Percentiles rank a stretch among this genome's conserved stretches.
Conservation (phyloP, 1,140 invertebrate genomes). For the Sweltsa coloradensis region DNA sequence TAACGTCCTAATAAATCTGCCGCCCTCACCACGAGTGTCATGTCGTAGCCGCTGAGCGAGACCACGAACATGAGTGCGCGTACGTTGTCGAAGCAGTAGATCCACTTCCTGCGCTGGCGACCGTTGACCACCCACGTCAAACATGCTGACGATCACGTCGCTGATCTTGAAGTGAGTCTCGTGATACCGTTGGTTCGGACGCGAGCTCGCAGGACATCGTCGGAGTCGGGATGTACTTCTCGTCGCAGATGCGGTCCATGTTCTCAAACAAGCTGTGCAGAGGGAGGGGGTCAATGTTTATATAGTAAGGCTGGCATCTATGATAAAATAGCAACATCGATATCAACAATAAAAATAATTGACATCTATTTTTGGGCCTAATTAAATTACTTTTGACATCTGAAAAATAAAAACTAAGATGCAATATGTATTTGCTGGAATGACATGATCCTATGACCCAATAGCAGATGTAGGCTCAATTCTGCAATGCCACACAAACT, state of each 20-base stretch:
- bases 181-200: constrained; percentile 62
- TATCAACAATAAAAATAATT: no score
- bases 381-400: no score
- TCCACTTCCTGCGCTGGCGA: constrained; percentile 66
- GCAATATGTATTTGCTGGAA: no score
- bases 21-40: constrained; percentile 46
- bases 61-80: constrained; percentile 50
- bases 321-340: no score
- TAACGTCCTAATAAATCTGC: no score
- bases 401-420: no score
- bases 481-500: no score
- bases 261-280: constrained; percentile 48
- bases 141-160: constrained; percentile 51
- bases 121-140: constrained; percentile 54
- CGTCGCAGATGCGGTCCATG: constrained; percentile 48
- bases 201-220: constrained; percentile 59
- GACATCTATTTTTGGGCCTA: no score
- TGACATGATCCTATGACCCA: no score
- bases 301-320: no score
- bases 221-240: constrained; percentile 54
- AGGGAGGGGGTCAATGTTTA: no score
- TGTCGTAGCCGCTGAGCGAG: constrained; percentile 52
- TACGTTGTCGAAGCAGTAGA: constrained; percentile 58
- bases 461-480: no score
- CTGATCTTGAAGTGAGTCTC: constrained; percentile 63